Evolutionary conservation across 2,797 vertebrate species (phyloP).

Genomic region (Limosa lapponica): DNA sequence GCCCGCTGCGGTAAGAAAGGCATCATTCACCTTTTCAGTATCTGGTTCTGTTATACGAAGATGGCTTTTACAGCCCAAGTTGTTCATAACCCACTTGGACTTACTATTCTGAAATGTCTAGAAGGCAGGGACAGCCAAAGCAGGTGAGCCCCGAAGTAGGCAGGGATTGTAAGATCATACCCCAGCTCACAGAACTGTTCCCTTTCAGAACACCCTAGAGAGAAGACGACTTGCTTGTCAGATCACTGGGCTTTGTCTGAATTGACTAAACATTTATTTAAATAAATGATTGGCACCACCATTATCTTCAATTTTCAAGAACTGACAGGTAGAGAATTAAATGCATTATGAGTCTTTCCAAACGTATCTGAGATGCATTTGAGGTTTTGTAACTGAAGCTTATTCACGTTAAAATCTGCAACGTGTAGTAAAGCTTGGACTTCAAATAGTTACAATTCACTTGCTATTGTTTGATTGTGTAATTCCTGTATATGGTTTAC

Average conservation of each 20-base stretch:
- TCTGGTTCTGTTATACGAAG: not conserved
- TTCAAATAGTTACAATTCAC: not conserved
- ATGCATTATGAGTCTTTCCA: not conserved
- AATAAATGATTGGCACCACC: not conserved
- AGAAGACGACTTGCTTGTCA: not conserved
- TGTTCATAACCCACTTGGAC: not conserved
- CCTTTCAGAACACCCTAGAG: not conserved
- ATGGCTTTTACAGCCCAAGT: not conserved
- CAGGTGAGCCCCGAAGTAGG: not conserved
- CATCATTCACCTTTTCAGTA: not conserved
- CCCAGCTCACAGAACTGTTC: not conserved
- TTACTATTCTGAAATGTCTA: not conserved
- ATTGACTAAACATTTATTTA: not conserved
- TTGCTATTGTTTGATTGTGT: not conserved
- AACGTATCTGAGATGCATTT: not conserved
- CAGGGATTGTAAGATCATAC: not conserved
- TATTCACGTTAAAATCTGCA: not conserved
- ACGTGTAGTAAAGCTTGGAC: not conserved
- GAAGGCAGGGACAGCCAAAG: not conserved
- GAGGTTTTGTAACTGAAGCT: not conserved
- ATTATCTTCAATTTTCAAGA: not conserved
- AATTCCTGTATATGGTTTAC: not conserved
- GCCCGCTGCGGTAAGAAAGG: rapidly evolving
- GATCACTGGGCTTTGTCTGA: not conserved
- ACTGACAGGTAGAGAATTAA: not conserved